Percentiles rank a stretch among this genome's conserved stretches.
These are phyloP conservation scores for Neogale vison DNA, from an alignment of 2,113 vertebrate species.

Conservation along the genomic window DNA sequence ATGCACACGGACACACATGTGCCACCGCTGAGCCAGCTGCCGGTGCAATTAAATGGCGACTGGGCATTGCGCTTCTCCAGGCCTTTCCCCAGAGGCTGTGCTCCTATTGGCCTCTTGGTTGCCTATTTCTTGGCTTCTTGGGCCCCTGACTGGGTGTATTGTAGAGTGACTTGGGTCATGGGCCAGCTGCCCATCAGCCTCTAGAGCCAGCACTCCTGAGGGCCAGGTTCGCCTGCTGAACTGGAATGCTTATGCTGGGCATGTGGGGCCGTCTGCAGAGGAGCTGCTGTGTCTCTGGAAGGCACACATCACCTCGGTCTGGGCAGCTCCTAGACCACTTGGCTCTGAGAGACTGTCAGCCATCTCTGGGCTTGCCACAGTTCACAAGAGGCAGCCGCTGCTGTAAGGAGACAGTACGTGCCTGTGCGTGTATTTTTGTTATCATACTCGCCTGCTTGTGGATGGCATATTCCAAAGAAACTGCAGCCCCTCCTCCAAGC, in stretches of 20 bases:
- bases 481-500: background rate
- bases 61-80: background rate
- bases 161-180: background rate
- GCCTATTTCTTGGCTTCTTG: background rate
- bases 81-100: background rate
- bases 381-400: background rate
- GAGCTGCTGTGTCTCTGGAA: background rate
- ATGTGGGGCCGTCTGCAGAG: background rate
- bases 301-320: background rate
- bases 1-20: rapidly evolving
- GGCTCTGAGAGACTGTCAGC: background rate
- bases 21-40: background rate
- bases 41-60: background rate
- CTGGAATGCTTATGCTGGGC: background rate
- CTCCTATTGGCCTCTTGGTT: background rate
- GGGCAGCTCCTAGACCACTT: background rate
- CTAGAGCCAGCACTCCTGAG: background rate
- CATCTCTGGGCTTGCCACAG: background rate
- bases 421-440: background rate
- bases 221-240: background rate
- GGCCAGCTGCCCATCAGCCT: background rate
- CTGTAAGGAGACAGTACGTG: background rate
- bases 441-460: background rate
- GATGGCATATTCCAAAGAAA: background rate
- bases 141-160: background rate